Evolutionary conservation across 1,140 invertebrate genomes (phyloP).

Genomic region (Zaprionus vittiger): DNA sequence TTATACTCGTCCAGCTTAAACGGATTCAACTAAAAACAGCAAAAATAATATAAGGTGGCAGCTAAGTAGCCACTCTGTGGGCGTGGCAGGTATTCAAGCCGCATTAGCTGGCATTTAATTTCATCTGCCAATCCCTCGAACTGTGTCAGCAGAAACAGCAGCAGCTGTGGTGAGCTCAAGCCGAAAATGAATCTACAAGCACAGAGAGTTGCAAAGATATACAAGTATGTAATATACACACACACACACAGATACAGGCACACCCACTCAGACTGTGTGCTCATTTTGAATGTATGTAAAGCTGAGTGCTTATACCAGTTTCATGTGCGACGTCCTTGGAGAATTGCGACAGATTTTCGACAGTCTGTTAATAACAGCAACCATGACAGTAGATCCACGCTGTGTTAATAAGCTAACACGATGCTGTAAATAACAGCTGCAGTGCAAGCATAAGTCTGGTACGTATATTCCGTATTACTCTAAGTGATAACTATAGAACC

Average conservation of each 20-base stretch:
- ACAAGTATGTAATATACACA: not conserved
- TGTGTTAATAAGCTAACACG: not conserved
- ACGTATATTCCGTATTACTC: too few relatives aligned
- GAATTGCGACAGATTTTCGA: not conserved
- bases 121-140: slow-evolving; percentile 12
- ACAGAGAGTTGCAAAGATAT: not conserved
- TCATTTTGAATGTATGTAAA: slow-evolving; percentile 21
- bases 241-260: not conserved
- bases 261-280: not conserved
- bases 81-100: not conserved
- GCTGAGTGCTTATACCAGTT: not conserved
- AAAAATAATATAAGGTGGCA: not conserved
- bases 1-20: slow-evolving; percentile 39
- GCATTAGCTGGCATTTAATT: slow-evolving; percentile 29
- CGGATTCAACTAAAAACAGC: slow-evolving; percentile 33
- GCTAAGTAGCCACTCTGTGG: not conserved
- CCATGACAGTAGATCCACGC: not conserved
- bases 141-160: not conserved
- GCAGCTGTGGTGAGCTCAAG: slow-evolving; percentile 6
- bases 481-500: not conserved
- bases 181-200: slow-evolving; percentile 13
- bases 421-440: not conserved
- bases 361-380: not conserved
- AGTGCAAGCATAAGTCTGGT: too few relatives aligned
- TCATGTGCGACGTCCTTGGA: not conserved